phyloP scores from a whole-genome alignment of 2,888 invertebrate genomes.

The Scaptomyza parva region DNA sequence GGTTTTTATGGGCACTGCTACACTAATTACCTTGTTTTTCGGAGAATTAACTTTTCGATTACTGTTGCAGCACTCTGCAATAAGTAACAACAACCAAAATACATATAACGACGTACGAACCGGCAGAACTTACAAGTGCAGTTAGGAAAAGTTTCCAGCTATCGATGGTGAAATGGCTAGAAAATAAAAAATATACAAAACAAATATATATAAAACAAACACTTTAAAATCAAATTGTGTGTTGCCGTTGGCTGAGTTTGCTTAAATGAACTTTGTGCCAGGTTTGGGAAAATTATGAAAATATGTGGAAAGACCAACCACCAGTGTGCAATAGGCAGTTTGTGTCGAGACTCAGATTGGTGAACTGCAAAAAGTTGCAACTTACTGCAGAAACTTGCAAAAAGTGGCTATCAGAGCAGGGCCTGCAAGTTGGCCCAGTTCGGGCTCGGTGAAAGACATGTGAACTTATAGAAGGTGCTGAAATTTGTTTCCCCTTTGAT shows the following conservation, averaged over 20 bases:
- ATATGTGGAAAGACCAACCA: constrained; percentile 44
- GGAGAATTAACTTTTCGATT: constrained; percentile 82
- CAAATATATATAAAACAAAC: constrained; percentile 7
- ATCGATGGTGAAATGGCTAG: constrained; percentile 50
- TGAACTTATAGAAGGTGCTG: constrained; percentile 22
- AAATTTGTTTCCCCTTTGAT: constrained; percentile 22
- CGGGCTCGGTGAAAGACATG: constrained; percentile 2
- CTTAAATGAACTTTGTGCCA: constrained; percentile 49
- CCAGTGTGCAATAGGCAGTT: constrained; percentile 25
- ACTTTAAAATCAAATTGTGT: constrained; percentile 57
- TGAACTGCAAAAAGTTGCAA: constrained; percentile 30
- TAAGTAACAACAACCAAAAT: constrained; percentile 36
- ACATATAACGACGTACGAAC: constrained; percentile 24
- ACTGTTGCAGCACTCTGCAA: constrained; percentile 63
- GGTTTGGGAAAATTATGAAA: constrained; percentile 62
- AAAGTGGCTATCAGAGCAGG: constrained; percentile 11
- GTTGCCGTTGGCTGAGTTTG: constrained; percentile 35
- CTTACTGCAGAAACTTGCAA: constrained; percentile 22
- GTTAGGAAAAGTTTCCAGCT: constrained; percentile 48
- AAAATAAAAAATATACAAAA: constrained; percentile 2
- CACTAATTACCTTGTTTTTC: constrained; percentile 82
- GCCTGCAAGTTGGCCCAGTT: constrained; percentile 10
- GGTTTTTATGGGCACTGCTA: constrained; percentile 75
- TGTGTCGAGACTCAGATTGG: not conserved
- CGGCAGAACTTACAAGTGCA: constrained; percentile 65